Evolutionary conservation across 2,888 invertebrate species (phyloP).

Genomic region (Hypolimnas misippus): DNA sequence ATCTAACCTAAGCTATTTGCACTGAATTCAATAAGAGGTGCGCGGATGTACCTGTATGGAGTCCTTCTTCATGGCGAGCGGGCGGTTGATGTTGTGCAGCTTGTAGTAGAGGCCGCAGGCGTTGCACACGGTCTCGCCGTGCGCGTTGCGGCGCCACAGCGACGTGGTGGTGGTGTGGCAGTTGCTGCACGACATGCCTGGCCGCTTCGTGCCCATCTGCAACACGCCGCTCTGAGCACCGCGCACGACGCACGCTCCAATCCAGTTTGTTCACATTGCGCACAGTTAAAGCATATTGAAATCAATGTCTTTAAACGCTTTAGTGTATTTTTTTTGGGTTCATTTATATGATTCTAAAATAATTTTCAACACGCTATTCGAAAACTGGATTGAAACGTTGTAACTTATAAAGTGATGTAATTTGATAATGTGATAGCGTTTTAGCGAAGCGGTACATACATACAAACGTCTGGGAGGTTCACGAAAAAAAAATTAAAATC

Average conservation of each 20-base stretch:
- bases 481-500: no score
- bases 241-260: neutral
- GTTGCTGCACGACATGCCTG: slow-evolving; percentile 93
- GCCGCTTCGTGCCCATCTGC: slow-evolving; percentile 88
- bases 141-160: slow-evolving; percentile 87
- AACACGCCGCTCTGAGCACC: neutral
- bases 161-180: slow-evolving; percentile 96
- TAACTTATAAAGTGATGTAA: neutral
- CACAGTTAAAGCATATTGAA: no score
- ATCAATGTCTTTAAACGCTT: no score
- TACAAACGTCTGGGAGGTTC: no score
- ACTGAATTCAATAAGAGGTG: neutral
- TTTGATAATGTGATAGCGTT: no score
- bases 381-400: neutral
- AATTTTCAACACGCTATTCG: neutral
- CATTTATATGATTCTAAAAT: neutral
- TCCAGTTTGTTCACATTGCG: slow-evolving; percentile 18
- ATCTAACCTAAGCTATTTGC: no score
- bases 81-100: slow-evolving; percentile 94
- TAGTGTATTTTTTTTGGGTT: no score
- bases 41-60: slow-evolving; percentile 71
- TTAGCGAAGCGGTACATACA: no score
- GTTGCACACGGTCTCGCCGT: slow-evolving; percentile 99
- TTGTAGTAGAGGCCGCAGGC: slow-evolving; percentile 99
- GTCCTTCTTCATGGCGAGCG: slow-evolving; percentile 91